A percentile compares a stretch with the other conserved stretches of the same genome.
Conservation (phyloP, 2,797 vertebrate genomes). For the Eptatretus atami region DNA sequence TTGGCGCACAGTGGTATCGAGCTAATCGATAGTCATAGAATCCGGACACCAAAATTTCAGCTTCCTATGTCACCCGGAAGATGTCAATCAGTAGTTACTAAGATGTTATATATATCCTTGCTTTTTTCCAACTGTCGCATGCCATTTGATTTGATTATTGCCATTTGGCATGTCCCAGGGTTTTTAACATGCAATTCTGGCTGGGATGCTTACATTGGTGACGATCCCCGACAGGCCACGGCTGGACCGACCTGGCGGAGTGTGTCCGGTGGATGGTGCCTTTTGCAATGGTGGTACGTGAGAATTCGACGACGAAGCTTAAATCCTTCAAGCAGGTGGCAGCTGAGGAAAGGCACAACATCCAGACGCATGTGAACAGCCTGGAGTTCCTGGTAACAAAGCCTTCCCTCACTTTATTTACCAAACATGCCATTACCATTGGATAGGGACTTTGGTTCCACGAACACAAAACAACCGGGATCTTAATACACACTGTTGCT, state of each 20-base stretch:
- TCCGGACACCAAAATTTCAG: too few species aligned
- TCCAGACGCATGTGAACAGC: constrained; percentile 44
- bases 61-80: too few species aligned
- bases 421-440: background rate
- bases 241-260: constrained; percentile 36
- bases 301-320: constrained; percentile 26
- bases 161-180: background rate
- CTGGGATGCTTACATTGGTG: background rate
- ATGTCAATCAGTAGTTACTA: too few species aligned
- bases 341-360: constrained; percentile 50
- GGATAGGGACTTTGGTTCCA: too few species aligned
- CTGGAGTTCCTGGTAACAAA: constrained; percentile 53
- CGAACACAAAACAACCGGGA: too few species aligned
- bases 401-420: background rate
- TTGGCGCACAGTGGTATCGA: too few species aligned
- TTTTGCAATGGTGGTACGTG: constrained; percentile 45
- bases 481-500: too few species aligned
- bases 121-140: too few species aligned
- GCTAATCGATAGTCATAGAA: too few species aligned
- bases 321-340: constrained; percentile 38
- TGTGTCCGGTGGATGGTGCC: constrained; percentile 84
- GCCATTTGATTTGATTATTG: too few species aligned
- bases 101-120: too few species aligned
- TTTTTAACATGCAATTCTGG: background rate
- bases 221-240: constrained; percentile 22